Percentiles rank a stretch among this genome's conserved stretches.
phyloP scores from a whole-genome alignment of 2,888 invertebrate species.

The Pasiphila rectangulata region DNA sequence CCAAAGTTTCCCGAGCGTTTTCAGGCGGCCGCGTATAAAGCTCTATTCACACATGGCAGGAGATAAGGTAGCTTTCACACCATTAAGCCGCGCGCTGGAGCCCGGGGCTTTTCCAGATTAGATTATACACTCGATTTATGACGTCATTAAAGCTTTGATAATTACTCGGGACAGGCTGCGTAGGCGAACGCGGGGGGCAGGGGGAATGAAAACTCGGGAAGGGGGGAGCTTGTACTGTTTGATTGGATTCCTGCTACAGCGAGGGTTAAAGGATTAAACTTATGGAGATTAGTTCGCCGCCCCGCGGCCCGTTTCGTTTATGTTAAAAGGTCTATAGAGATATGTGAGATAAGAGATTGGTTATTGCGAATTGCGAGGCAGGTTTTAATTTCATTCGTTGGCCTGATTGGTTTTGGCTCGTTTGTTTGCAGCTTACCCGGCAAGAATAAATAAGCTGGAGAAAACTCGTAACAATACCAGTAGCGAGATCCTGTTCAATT shows the following conservation, averaged over 20 bases:
- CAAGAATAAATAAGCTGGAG: slow-evolving; percentile 17
- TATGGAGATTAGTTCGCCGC: slow-evolving; percentile 81
- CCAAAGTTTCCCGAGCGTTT: slow-evolving; percentile 81
- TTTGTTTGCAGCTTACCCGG: slow-evolving; percentile 28
- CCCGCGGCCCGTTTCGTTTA: slow-evolving; percentile 77
- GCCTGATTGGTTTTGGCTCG: slow-evolving; percentile 53
- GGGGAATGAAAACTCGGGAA: slow-evolving; percentile 48
- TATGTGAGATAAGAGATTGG: slow-evolving; percentile 78
- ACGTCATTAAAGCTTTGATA: slow-evolving; percentile 82
- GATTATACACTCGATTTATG: slow-evolving; percentile 82
- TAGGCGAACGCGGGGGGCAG: slow-evolving; percentile 61
- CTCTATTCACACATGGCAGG: slow-evolving; percentile 81
- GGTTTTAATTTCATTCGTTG: slow-evolving; percentile 67
- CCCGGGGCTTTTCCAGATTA: slow-evolving; percentile 82
- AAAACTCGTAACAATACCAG: slow-evolving; percentile 20
- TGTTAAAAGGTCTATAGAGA: slow-evolving; percentile 79
- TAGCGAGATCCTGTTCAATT: slow-evolving; percentile 19
- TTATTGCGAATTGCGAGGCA: slow-evolving; percentile 72
- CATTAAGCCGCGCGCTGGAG: slow-evolving; percentile 80
- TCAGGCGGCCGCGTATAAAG: slow-evolving; percentile 79
- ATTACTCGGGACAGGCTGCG: slow-evolving; percentile 82
- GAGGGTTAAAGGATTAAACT: slow-evolving; percentile 81
- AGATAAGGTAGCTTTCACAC: slow-evolving; percentile 82
- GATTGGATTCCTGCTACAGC: slow-evolving; percentile 80
- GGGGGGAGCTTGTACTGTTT: slow-evolving; percentile 77